Conservation (phyloP, 2,797 vertebrate species). For the Anabas testudineus region DNA sequence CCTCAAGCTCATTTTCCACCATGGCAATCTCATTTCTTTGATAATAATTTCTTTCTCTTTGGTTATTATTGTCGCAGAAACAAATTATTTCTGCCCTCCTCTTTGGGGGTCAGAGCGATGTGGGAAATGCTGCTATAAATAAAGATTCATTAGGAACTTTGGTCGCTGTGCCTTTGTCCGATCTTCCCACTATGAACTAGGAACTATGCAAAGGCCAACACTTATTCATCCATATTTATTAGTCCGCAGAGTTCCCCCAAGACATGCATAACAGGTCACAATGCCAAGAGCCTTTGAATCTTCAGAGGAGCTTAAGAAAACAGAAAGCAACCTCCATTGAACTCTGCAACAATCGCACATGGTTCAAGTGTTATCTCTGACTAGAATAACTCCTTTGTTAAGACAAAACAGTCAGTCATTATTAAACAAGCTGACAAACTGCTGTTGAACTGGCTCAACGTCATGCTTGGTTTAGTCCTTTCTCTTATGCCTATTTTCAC, state of each 20-base stretch:
- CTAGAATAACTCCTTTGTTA: neutral
- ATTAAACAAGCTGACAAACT: neutral
- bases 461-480: neutral
- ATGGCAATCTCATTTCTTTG: conserved; percentile 14
- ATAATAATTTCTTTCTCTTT: conserved; percentile 19
- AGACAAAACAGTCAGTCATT: neutral
- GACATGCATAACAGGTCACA: conserved; percentile 27
- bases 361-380: conserved; percentile 1
- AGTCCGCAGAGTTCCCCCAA: conserved; percentile 25
- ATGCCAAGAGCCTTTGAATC: conserved; percentile 55
- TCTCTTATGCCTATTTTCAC: neutral
- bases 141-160: conserved; percentile 15
- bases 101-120: conserved; percentile 51
- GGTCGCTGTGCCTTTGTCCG: conserved; percentile 20
- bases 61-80: conserved; percentile 14
- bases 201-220: conserved; percentile 55
- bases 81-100: conserved; percentile 27
- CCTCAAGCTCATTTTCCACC: conserved; percentile 12
- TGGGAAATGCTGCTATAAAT: conserved; percentile 57
- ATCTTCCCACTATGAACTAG: conserved; percentile 53
- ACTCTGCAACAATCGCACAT: conserved; percentile 22
- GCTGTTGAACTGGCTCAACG: neutral
- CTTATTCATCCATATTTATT: conserved; percentile 60
- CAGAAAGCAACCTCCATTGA: conserved; percentile 32
- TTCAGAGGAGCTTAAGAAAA: conserved; percentile 54